Evolutionary conservation across 2,888 invertebrate genomes (phyloP).

Genomic region (Oscheius sp.): DNA sequence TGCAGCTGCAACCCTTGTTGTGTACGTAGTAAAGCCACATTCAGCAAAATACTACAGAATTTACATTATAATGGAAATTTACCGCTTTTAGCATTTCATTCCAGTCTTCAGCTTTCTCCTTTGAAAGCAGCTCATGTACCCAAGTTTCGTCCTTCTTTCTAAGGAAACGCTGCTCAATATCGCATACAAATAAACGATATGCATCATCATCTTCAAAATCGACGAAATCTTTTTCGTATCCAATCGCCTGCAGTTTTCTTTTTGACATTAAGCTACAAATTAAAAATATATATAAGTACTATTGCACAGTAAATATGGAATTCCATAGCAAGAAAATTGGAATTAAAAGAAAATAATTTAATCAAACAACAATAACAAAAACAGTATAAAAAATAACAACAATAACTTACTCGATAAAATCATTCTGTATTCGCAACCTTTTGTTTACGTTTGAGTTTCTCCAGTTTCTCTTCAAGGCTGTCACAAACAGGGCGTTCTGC

Average conservation of each 20-base stretch:
- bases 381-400: constrained; percentile 13
- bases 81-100: constrained; percentile 36
- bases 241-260: constrained; percentile 46
- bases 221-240: constrained; percentile 42
- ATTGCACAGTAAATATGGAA: no score
- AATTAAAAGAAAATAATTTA: not conserved
- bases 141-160: constrained; percentile 41
- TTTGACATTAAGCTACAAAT: constrained; percentile 49
- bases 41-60: constrained; percentile 44
- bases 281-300: no score
- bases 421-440: not conserved
- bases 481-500: constrained; percentile 53
- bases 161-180: constrained; percentile 45
- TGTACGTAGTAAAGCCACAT: constrained; percentile 32
- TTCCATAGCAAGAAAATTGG: not conserved
- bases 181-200: constrained; percentile 38
- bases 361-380: not conserved
- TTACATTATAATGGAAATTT: not conserved
- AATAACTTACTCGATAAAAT: not conserved
- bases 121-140: constrained; percentile 40
- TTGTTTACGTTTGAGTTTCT: constrained; percentile 45
- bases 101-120: constrained; percentile 37
- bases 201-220: constrained; percentile 48
- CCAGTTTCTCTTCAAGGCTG: constrained; percentile 51
- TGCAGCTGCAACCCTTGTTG: constrained; percentile 34